Percentiles rank a stretch among this genome's conserved stretches.
Evolutionary conservation across 2,113 vertebrate genomes (phyloP).

Genomic region (Charina bottae): DNA sequence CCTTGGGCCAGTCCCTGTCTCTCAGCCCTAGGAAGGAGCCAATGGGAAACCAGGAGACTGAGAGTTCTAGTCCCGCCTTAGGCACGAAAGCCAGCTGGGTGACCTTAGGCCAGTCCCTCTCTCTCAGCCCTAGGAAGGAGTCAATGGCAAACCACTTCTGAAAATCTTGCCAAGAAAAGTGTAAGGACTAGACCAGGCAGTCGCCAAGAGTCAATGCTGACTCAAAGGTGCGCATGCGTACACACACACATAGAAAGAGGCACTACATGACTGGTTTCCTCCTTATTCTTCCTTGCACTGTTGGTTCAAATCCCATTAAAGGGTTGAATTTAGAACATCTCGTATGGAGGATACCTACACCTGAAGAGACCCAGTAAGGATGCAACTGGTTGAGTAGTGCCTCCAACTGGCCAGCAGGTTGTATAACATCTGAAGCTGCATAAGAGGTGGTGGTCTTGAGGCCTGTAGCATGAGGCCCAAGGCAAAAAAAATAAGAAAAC

Average conservation of each 20-base stretch:
- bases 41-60: not conserved
- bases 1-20: no score
- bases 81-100: not conserved
- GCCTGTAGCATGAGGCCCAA: no score
- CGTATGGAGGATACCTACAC: not conserved
- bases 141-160: not conserved
- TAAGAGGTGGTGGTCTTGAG: no score
- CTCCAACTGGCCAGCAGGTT: not conserved
- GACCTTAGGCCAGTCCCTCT: not conserved
- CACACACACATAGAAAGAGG: not conserved
- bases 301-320: not conserved
- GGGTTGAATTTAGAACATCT: not conserved
- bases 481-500: no score
- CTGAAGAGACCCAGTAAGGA: not conserved
- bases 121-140: not conserved
- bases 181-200: not conserved
- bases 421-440: not conserved
- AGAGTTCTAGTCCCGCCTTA: not conserved
- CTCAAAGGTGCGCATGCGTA: not conserved
- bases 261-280: not conserved
- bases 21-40: no score
- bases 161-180: not conserved
- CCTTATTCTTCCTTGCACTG: not conserved
- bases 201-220: not conserved
- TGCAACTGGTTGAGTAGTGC: not conserved